These are phyloP conservation scores for Hemitrygon akajei DNA, from an alignment of 2,797 vertebrate species.

Conservation along the genomic window DNA sequence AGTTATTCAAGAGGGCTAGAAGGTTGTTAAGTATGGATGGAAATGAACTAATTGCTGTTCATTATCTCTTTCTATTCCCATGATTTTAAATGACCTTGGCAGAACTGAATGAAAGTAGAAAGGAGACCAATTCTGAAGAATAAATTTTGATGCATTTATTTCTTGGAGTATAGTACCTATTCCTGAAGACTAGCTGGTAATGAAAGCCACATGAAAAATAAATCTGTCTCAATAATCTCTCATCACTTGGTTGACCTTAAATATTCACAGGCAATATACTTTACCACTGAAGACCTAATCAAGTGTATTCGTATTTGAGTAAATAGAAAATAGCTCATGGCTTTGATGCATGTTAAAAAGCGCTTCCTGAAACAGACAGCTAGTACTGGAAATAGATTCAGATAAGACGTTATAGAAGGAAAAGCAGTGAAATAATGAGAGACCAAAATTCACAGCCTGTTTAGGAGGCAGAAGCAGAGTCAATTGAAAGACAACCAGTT, in stretches of 20 bases:
- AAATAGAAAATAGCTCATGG: not conserved
- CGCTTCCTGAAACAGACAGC: not conserved
- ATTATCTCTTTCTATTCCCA: not conserved
- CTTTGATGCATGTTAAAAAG: slow-evolving; percentile 16
- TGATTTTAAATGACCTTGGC: not conserved
- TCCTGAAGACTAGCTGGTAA: not conserved
- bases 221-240: not conserved
- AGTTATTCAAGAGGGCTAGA: not conserved
- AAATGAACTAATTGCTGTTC: not conserved
- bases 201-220: slow-evolving; percentile 2
- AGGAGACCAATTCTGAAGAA: not conserved
- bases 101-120: not conserved
- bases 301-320: slow-evolving; percentile 6
- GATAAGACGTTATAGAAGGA: not conserved
- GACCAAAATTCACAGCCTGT: no score
- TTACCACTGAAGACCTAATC: slow-evolving; percentile 12
- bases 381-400: not conserved
- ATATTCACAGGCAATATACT: not conserved
- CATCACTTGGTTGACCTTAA: slow-evolving; percentile 4
- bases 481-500: no score
- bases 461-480: no score
- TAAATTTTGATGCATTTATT: not conserved
- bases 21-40: not conserved
- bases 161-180: not conserved
- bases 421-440: not conserved